A percentile compares a stretch with the other conserved stretches of the same genome.
phyloP scores from a whole-genome alignment of 2,888 invertebrate species.

The Vanessa cardui region DNA sequence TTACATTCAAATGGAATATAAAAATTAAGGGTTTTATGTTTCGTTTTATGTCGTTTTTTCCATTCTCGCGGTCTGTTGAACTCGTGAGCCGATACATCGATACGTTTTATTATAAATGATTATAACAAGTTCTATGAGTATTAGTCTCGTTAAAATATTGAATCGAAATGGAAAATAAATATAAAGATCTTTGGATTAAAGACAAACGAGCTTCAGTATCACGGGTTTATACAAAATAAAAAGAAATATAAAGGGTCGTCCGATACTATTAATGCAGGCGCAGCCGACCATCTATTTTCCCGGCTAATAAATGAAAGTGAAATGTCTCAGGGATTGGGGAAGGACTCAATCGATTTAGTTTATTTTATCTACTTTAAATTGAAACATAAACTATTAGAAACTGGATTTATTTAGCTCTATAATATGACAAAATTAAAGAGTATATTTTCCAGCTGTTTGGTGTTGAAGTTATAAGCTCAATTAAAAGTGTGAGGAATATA shows the following conservation, averaged over 20 bases:
- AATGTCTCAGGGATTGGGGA: slow-evolving; percentile 36
- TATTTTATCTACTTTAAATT: neutral
- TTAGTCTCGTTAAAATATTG: neutral
- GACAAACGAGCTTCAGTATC: slow-evolving; percentile 30
- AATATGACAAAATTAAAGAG: no score
- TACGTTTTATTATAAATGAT: no score
- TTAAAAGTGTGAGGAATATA: neutral
- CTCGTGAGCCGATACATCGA: no score
- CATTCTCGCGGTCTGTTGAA: no score
- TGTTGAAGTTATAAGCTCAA: no score
- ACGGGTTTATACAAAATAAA: slow-evolving; percentile 33
- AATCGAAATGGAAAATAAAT: neutral
- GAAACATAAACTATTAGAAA: neutral
- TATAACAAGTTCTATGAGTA: no score
- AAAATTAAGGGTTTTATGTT: slow-evolving; percentile 9
- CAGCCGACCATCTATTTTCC: slow-evolving; percentile 33
- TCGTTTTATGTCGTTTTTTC: neutral
- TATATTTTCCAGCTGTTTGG: no score
- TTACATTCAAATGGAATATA: slow-evolving; percentile 17
- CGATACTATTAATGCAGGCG: slow-evolving; percentile 37
- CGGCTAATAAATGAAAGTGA: slow-evolving; percentile 43
- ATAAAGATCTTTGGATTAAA: slow-evolving; percentile 14
- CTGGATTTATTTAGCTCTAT: neutral
- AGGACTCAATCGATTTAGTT: slow-evolving; percentile 35
- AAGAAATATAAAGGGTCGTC: slow-evolving; percentile 32